Base-by-base conservation (phyloP, 2,888 invertebrate species). In the Zygaena filipendulae region DNA sequence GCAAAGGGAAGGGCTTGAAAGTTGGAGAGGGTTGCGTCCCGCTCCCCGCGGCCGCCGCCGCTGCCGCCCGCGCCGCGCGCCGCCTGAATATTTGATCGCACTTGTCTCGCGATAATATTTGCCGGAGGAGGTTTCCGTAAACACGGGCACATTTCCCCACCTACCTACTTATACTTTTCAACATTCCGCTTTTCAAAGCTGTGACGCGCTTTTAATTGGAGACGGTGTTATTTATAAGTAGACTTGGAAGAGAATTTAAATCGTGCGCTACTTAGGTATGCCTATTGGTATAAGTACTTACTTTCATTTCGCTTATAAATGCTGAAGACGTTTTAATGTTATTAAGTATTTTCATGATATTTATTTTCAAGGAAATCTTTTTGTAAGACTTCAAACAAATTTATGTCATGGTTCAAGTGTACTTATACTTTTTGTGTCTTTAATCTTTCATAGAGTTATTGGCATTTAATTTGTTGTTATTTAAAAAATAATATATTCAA, bases 1-100 rank as follows among this genome's bases (percentile, higher is more conserved):
- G 81, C 80, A 74, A 75, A 79, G 80, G 81, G 81, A 80, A 81
- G 81, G 81, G 81, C 81, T 81, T 81, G 81, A 81, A 79, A 81
- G 59, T 77, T 74, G 67, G 83, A 83, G 83, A 83, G 84, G 84
- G 84, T 84, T 84, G 71, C 63, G 59, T 60, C 61, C 62, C 68
- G 63, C 61, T 50, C 59, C 56, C 49, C 26, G 52, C 60, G 60
- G 54, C 39, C 39, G 33, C 35, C 35, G 36, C 39, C 32, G 32
- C 38, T 33, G 35, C 31, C 29, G 29, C 27, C 32, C 53, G 62
- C 54, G 51, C 60, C 52, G 64, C 68, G 63, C 70, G 68, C 67
- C 62, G 66, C 47, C 64, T 74, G 75, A 74, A 75, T 75, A 79
- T 77, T 75, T 75, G 75, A 74, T 75, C 71, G 71, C 64, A 64